A percentile compares a stretch with the other conserved stretches of the same genome.
These are phyloP conservation scores for Acanthurus leucopareius DNA, from an alignment of 2,797 vertebrate species.

Conservation along the genomic window DNA sequence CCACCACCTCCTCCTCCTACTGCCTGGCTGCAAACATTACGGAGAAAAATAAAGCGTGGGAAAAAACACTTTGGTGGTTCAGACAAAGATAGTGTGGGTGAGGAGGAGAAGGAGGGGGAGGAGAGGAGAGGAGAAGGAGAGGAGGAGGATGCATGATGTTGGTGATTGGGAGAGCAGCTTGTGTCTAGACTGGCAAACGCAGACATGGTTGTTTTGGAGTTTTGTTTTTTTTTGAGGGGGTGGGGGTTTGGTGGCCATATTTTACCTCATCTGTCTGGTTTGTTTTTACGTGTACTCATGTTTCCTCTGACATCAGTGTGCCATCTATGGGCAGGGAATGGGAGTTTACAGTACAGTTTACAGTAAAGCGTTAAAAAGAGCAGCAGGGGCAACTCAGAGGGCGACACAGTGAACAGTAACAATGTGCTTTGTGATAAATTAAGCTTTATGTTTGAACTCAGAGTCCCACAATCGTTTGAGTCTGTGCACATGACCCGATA, in stretches of 20 bases:
- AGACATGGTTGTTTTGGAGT: conserved; percentile 66
- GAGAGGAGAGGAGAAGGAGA: conserved; percentile 5
- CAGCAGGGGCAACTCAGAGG: conserved; percentile 3
- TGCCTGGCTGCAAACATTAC: conserved; percentile 78
- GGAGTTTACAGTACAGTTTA: conserved; percentile 55
- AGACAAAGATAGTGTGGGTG: conserved; percentile 74
- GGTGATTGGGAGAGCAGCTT: conserved; percentile 69
- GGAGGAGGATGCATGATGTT: conserved; percentile 40
- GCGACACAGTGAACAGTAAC: conserved; percentile 27
- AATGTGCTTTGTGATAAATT: conserved; percentile 25
- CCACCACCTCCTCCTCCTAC: conserved; percentile 51
- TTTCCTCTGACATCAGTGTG: conserved; percentile 41
- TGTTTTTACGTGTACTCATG: conserved; percentile 18
- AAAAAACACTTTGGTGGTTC: conserved; percentile 78
- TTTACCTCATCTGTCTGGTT: conserved; percentile 54
- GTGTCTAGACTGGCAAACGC: conserved; percentile 71
- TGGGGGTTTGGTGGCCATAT: conserved; percentile 50
- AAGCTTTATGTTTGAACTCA: background rate
- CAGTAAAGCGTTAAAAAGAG: conserved; percentile 27
- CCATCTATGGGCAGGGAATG: conserved; percentile 47
- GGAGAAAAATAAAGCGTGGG: conserved; percentile 84
- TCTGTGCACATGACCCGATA: background rate
- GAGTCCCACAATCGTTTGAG: conserved; percentile 2
- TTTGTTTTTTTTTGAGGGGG: conserved; percentile 44
- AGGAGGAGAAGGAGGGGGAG: background rate